Conservation (phyloP, 1,140 invertebrate genomes). For the Drosophila tsacasi region DNA sequence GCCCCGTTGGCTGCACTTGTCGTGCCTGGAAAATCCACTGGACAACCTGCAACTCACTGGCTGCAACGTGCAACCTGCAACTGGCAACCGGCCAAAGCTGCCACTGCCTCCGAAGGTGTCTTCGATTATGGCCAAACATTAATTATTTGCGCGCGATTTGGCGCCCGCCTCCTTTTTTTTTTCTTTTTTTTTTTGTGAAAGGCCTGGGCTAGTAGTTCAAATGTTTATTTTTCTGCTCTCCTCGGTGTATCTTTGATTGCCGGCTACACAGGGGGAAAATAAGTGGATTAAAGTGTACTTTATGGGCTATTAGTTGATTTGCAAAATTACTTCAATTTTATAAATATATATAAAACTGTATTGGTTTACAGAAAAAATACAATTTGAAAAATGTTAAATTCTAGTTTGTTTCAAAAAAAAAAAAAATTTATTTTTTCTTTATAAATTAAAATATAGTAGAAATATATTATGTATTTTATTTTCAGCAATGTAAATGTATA, state of each 20-base stretch:
- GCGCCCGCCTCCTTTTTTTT: constrained; percentile 49
- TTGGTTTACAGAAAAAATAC: neutral
- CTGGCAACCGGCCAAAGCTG: constrained; percentile 36
- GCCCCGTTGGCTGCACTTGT: constrained; percentile 65
- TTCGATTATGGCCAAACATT: constrained; percentile 83
- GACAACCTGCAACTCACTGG: constrained; percentile 15
- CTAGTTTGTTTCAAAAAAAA: no score
- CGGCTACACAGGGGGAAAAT: constrained; percentile 23
- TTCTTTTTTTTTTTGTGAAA: constrained; percentile 71
- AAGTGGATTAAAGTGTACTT: neutral
- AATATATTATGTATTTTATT: neutral
- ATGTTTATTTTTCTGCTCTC: constrained; percentile 76
- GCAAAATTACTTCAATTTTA: neutral
- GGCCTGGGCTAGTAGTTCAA: constrained; percentile 80
- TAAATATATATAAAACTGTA: neutral
- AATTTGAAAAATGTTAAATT: no score
- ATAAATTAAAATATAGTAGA: neutral
- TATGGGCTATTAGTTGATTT: constrained; percentile 2
- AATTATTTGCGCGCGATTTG: constrained; percentile 76
- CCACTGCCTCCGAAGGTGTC: constrained; percentile 72
- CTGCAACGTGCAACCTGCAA: constrained; percentile 30
- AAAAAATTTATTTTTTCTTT: no score
- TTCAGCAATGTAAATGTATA: no score
- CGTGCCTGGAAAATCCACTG: constrained; percentile 30
- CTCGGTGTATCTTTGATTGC: constrained; percentile 78